These are phyloP conservation scores for Lepidochitona cinerea DNA, from an alignment of 2,888 invertebrate genomes.

Conservation along the genomic window DNA sequence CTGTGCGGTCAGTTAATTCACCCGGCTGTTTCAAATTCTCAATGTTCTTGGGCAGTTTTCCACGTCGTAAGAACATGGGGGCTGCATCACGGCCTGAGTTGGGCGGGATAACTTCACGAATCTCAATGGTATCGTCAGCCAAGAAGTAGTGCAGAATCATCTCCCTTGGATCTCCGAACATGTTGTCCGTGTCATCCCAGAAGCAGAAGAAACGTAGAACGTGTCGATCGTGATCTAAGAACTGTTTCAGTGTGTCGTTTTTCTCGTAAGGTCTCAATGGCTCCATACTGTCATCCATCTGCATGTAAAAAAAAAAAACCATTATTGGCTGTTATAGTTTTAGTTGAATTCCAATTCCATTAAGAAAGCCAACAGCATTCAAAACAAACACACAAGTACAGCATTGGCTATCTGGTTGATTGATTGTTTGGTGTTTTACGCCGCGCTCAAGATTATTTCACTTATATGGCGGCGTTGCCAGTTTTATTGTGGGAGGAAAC, in stretches of 20 bases:
- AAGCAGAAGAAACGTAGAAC: conserved; percentile 85
- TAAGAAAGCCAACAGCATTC: background rate
- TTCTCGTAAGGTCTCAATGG: conserved; percentile 70
- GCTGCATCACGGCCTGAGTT: conserved; percentile 82
- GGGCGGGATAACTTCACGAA: conserved; percentile 80
- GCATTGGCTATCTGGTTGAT: no score
- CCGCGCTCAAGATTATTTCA: no score
- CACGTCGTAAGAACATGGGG: conserved; percentile 82
- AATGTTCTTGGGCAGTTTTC: conserved; percentile 83
- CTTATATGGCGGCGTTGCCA: no score
- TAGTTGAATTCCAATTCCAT: background rate
- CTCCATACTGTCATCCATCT: conserved; percentile 70
- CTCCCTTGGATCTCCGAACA: conserved; percentile 83
- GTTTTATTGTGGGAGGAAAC: no score
- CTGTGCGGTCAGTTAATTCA: conserved; percentile 67
- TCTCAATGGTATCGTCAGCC: conserved; percentile 90
- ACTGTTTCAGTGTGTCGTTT: conserved; percentile 80
- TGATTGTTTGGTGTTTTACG: no score
- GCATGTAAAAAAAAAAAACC: no score
- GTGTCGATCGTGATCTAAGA: conserved; percentile 84
- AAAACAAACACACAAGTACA: background rate
- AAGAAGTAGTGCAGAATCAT: conserved; percentile 88
- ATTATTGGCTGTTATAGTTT: no score
- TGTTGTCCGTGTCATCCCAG: conserved; percentile 88
- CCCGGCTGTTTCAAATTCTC: conserved; percentile 66